phyloP scores from a whole-genome alignment of 2,797 vertebrate species.

The Mormyrops boulengeri region DNA sequence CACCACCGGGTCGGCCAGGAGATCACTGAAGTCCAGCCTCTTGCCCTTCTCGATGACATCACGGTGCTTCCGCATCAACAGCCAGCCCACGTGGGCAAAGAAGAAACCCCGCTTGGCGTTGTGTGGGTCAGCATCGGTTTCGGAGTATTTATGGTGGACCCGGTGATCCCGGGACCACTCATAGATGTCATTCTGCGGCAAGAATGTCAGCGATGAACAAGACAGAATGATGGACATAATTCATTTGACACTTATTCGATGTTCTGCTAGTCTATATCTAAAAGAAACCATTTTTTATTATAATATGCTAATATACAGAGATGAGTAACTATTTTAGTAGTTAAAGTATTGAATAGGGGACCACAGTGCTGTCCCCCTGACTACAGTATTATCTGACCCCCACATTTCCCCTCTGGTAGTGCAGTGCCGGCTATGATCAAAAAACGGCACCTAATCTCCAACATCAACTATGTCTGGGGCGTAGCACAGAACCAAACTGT shows the following conservation, averaged over 20 bases:
- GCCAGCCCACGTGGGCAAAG: constrained; percentile 69
- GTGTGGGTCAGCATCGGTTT: constrained; percentile 67
- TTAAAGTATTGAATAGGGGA: not conserved
- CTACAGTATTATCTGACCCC: not conserved
- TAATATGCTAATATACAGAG: not conserved
- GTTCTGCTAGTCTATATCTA: not conserved
- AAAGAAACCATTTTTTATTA: not conserved
- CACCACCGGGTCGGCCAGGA: constrained; percentile 66
- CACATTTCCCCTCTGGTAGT: not conserved
- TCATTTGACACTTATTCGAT: not conserved
- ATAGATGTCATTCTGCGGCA: constrained; percentile 65
- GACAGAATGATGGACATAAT: not conserved
- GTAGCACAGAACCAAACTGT: not conserved
- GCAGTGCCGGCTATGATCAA: not conserved
- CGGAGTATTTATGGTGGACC: constrained; percentile 71
- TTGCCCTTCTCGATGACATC: constrained; percentile 69
- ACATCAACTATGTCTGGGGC: not conserved
- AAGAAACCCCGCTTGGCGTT: constrained; percentile 64
- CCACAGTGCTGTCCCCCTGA: not conserved
- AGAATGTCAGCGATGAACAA: not conserved
- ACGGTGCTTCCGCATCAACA: constrained; percentile 64
- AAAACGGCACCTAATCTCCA: not conserved
- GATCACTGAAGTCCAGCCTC: constrained; percentile 62
- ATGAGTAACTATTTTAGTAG: not conserved
- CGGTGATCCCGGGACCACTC: constrained; percentile 70